Evolutionary conservation across 1,140 invertebrate genomes (phyloP).

Genomic region (Drosophila murphyi): DNA sequence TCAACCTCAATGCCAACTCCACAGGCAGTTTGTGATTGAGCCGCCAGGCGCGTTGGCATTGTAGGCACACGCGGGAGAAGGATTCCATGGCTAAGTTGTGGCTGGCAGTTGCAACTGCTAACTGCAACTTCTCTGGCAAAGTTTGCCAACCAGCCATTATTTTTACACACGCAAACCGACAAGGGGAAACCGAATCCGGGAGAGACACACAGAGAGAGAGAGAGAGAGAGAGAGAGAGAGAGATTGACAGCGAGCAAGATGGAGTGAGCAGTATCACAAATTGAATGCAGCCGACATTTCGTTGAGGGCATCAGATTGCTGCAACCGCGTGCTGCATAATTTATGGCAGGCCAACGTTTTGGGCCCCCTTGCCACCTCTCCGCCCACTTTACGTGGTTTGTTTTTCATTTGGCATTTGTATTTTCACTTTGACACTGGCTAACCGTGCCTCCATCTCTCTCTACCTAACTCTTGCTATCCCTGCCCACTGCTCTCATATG

Average conservation of each 20-base stretch:
- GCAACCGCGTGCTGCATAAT: conserved; percentile 78
- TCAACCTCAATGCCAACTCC: not conserved
- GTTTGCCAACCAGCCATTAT: conserved; percentile 41
- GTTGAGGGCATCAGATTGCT: conserved; percentile 77
- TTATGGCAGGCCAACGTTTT: conserved; percentile 64
- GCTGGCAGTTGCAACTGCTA: conserved; percentile 37
- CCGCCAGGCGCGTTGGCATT: conserved; percentile 35
- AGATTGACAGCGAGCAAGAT: not conserved
- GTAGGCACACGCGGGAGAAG: conserved; percentile 14
- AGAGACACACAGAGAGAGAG: not conserved
- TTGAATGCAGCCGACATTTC: conserved; percentile 68
- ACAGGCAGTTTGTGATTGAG: conserved; percentile 57
- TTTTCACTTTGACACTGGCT: conserved; percentile 79
- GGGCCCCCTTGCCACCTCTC: not conserved
- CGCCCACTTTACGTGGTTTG: conserved; percentile 27
- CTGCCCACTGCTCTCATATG: conserved; percentile 18
- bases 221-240: not conserved
- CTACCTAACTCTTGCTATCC: not conserved
- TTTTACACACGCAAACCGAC: conserved; percentile 35
- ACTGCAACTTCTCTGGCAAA: conserved; percentile 67
- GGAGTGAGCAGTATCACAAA: conserved; percentile 50
- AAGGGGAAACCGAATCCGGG: not conserved
- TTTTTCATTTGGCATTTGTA: conserved; percentile 74
- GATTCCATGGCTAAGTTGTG: conserved; percentile 49
- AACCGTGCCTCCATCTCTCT: conserved; percentile 26